Evolutionary conservation across 2,888 invertebrate species (phyloP).

Genomic region (Esperia sulphurella): DNA sequence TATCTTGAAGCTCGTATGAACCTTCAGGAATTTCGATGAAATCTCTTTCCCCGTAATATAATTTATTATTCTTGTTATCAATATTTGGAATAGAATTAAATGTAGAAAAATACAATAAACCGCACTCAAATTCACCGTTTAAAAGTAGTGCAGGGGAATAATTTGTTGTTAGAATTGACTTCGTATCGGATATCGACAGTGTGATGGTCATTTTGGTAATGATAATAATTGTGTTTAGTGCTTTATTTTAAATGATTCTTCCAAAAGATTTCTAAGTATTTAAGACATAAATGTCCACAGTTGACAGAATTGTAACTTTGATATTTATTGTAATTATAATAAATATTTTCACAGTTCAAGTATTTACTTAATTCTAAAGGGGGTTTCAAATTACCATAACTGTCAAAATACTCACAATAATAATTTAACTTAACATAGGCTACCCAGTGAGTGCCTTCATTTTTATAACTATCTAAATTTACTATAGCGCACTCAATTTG

Average conservation of each 20-base stretch:
- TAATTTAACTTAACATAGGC: slow-evolving; percentile 32
- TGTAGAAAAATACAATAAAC: slow-evolving; percentile 9
- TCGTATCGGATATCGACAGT: no score
- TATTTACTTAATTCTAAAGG: slow-evolving; percentile 20
- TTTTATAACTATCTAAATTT: slow-evolving; percentile 26
- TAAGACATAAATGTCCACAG: slow-evolving; percentile 12
- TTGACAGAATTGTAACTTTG: slow-evolving; percentile 16
- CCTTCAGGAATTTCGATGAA: slow-evolving; percentile 8
- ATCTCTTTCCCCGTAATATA: slow-evolving; percentile 5
- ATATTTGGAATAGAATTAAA: slow-evolving; percentile 10
- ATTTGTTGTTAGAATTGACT: no score
- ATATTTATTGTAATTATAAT: slow-evolving; percentile 23
- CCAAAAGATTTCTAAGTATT: slow-evolving; percentile 7
- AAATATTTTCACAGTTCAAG: slow-evolving; percentile 23
- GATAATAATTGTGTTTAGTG: no score
- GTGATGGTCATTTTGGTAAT: no score
- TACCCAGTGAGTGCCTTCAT: slow-evolving; percentile 39
- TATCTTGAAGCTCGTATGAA: slow-evolving; percentile 9
- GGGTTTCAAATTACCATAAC: slow-evolving; percentile 38
- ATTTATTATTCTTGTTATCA: slow-evolving; percentile 4
- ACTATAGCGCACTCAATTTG: slow-evolving; percentile 17
- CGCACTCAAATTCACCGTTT: slow-evolving; percentile 8
- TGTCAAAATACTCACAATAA: slow-evolving; percentile 38
- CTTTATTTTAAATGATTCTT: no score
- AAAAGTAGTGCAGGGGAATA: neutral